Evolutionary conservation across 2,113 vertebrate genomes (phyloP).

Genomic region (Engraulis encrasicolus): DNA sequence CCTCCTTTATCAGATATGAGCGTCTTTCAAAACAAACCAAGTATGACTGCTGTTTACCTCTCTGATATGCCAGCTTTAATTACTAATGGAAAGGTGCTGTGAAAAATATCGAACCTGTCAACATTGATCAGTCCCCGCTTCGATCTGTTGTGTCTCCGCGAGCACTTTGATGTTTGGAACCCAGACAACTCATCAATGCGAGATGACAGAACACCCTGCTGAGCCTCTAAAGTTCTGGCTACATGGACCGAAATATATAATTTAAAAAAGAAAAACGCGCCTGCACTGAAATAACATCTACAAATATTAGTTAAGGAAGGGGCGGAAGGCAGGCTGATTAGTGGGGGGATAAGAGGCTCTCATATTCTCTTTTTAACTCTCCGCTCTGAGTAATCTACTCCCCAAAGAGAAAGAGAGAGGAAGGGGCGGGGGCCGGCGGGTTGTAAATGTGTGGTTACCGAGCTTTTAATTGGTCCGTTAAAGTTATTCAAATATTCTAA

Average conservation of each 20-base stretch:
- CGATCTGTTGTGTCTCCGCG: slow-evolving; percentile 44
- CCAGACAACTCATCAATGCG: slow-evolving; percentile 36
- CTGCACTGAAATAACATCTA: neutral
- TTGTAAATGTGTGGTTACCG: neutral
- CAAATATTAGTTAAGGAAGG: slow-evolving; percentile 2
- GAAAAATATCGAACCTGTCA: slow-evolving; percentile 8
- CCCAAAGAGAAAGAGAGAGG: neutral
- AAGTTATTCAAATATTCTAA: slow-evolving; percentile 4
- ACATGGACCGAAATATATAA: too few species aligned
- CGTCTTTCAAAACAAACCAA: neutral
- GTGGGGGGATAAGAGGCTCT: neutral
- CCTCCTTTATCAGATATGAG: neutral
- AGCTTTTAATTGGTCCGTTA: neutral
- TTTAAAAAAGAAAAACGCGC: neutral
- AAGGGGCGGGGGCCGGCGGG: too few species aligned
- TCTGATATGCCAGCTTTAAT: neutral
- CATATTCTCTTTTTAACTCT: neutral
- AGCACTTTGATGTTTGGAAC: slow-evolving; percentile 18
- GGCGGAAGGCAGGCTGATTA: neutral
- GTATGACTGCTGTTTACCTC: neutral
- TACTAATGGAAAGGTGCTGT: slow-evolving; percentile 11
- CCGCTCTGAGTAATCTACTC: neutral
- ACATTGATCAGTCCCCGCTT: slow-evolving; percentile 33
- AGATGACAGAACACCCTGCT: slow-evolving; percentile 41
- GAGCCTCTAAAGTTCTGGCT: slow-evolving; percentile 16